Evolutionary conservation across 2,888 invertebrate genomes (phyloP).

Genomic region (Autographa pulchrina): DNA sequence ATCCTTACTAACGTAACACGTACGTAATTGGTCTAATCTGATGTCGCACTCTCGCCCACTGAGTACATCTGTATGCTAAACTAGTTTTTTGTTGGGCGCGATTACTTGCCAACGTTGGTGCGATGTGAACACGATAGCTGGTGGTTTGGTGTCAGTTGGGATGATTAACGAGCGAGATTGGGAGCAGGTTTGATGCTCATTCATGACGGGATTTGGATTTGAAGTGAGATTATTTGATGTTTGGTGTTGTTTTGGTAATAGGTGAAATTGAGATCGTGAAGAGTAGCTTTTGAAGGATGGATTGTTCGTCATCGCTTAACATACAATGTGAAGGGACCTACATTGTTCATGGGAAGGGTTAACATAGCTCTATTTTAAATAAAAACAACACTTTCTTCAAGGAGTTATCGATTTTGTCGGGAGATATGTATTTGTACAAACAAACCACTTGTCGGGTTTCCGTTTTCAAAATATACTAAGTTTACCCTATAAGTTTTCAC

Average conservation of each 20-base stretch:
- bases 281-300: too few species aligned
- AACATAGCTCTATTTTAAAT: too few species aligned
- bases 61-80: constrained; percentile 82
- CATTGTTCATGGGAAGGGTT: too few species aligned
- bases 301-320: too few species aligned
- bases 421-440: too few species aligned
- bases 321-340: too few species aligned
- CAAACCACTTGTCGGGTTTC: too few species aligned
- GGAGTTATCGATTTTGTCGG: too few species aligned
- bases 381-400: too few species aligned
- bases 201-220: constrained; percentile 61
- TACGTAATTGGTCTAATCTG: constrained; percentile 87
- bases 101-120: constrained; percentile 59
- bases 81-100: constrained; percentile 72
- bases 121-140: constrained; percentile 75
- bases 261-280: background rate
- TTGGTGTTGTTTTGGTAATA: background rate
- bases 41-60: constrained; percentile 80
- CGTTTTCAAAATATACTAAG: too few species aligned
- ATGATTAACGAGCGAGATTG: constrained; percentile 79
- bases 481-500: too few species aligned
- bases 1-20: constrained; percentile 84
- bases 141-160: constrained; percentile 67
- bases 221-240: constrained; percentile 24
- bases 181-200: constrained; percentile 69